Conservation (phyloP, 2,888 invertebrate species). For the Hedychridium roseum region DNA sequence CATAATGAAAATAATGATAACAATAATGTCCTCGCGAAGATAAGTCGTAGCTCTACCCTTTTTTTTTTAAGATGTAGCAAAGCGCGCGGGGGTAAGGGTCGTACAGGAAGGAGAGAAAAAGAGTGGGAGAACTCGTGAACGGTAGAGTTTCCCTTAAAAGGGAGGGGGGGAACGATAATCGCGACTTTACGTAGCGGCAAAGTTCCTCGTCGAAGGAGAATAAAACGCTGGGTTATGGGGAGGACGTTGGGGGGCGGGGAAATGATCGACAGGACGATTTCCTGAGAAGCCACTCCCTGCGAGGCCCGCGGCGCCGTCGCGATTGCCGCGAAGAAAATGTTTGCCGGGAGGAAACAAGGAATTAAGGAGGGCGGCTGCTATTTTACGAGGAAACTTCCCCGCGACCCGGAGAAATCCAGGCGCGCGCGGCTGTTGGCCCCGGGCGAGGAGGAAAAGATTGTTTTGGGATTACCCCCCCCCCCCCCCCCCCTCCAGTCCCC, state of each 20-base stretch:
- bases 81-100: too few relatives aligned
- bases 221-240: too few relatives aligned
- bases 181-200: too few relatives aligned
- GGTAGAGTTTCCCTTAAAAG: neutral
- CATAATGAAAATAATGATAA: too few relatives aligned
- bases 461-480: slow-evolving; percentile 1
- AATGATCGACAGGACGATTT: slow-evolving; percentile 25
- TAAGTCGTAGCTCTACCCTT: too few relatives aligned
- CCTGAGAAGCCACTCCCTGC: slow-evolving; percentile 21
- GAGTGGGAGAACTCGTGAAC: neutral
- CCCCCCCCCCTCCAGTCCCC: neutral
- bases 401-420: too few relatives aligned
- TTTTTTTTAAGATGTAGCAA: too few relatives aligned
- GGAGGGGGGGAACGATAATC: neutral
- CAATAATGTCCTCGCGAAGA: too few relatives aligned
- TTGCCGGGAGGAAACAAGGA: slow-evolving; percentile 40
- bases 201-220: too few relatives aligned
- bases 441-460: slow-evolving; percentile 17
- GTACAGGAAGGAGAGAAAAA: neutral
- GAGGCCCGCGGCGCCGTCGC: slow-evolving; percentile 28
- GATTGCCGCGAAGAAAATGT: slow-evolving; percentile 32
- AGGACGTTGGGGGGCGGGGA: too few relatives aligned
- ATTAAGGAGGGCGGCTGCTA: slow-evolving; percentile 39
- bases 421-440: slow-evolving; percentile 26
- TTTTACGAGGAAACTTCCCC: slow-evolving; percentile 35